phyloP scores from a whole-genome alignment of 2,797 vertebrate genomes.

The Neosilurus hyrtlii region DNA sequence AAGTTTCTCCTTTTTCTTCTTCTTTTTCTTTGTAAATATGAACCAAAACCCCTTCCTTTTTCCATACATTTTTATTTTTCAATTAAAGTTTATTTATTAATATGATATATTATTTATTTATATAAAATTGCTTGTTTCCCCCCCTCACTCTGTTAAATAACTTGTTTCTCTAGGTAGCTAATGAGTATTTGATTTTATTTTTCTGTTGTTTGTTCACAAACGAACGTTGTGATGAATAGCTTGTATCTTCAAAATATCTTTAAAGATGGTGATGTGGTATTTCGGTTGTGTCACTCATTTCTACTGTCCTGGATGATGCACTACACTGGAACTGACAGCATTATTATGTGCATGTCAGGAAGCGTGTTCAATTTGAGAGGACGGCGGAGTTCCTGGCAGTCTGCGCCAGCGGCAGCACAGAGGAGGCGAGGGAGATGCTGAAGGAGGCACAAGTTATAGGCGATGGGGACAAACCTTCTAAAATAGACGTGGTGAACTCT shows the following conservation, averaged over 20 bases:
- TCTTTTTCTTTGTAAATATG: neutral
- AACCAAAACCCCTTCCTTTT: neutral
- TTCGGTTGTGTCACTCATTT: neutral
- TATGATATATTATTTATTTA: too few species aligned
- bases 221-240: too few species aligned
- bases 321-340: neutral
- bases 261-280: neutral
- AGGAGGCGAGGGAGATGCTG: conserved; percentile 84
- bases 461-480: conserved; percentile 48
- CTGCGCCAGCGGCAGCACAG: conserved; percentile 84
- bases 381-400: conserved; percentile 87
- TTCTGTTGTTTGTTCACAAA: neutral
- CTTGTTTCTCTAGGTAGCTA: neutral
- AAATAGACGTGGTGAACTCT: conserved; percentile 74
- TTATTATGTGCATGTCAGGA: conserved; percentile 58
- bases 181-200: neutral
- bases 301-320: neutral
- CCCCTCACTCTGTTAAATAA: neutral
- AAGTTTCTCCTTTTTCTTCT: neutral
- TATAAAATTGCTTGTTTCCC: neutral
- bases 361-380: conserved; percentile 82
- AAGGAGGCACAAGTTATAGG: conserved; percentile 63
- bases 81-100: neutral
- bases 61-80: neutral
- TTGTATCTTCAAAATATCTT: neutral